Evolutionary conservation across 2,113 vertebrate species (phyloP).

Genomic region (Pungitius pungitius): DNA sequence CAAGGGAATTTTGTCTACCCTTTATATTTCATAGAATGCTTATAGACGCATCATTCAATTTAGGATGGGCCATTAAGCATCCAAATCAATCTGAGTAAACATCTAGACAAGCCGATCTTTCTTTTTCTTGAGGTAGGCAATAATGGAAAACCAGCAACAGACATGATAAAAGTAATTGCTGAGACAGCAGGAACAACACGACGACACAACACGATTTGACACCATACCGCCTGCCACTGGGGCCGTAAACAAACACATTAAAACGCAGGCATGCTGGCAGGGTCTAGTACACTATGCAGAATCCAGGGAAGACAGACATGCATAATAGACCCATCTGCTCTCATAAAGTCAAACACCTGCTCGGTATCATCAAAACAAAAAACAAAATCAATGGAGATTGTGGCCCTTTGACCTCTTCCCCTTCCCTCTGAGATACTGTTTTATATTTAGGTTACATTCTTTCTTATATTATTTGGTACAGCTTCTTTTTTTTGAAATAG

Average conservation of each 20-base stretch:
- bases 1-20: not conserved
- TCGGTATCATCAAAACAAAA: constrained; percentile 62
- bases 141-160: constrained; percentile 26
- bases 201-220: constrained; percentile 53
- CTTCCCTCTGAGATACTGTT: not conserved
- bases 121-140: constrained; percentile 17
- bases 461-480: constrained; percentile 2
- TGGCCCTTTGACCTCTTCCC: constrained; percentile 39
- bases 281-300: constrained; percentile 45
- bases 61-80: constrained; percentile 6
- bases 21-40: not conserved
- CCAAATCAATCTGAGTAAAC: constrained; percentile 20
- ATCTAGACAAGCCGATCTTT: constrained; percentile 4
- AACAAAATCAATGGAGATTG: constrained; percentile 41
- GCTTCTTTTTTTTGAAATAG: not conserved
- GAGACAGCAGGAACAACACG: constrained; percentile 56
- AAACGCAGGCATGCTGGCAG: constrained; percentile 57
- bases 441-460: not conserved
- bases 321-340: constrained; percentile 73
- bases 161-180: constrained; percentile 49
- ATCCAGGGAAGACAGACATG: constrained; percentile 55
- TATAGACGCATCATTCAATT: not conserved
- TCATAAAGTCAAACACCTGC: constrained; percentile 68
- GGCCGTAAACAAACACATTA: constrained; percentile 68
- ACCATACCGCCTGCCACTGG: constrained; percentile 51